Evolutionary conservation across 2,888 invertebrate species (phyloP).

Genomic region (Dermolepida albohirtum): DNA sequence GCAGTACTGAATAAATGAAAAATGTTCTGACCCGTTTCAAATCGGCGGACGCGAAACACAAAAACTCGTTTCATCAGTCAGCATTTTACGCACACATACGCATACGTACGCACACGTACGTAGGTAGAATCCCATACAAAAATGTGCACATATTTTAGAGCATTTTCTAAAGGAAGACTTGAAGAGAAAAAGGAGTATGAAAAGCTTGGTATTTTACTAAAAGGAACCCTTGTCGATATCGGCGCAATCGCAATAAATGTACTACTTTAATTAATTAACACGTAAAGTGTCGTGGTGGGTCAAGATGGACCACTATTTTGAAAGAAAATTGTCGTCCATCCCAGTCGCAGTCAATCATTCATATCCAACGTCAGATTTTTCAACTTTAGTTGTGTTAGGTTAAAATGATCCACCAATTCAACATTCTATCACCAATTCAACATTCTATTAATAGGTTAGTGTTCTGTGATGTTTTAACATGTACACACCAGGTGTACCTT

Average conservation of each 20-base stretch:
- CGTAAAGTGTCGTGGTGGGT: no score
- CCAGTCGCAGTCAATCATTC: no score
- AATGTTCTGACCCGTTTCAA: slow-evolving; percentile 30
- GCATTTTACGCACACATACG: slow-evolving; percentile 3
- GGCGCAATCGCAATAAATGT: neutral
- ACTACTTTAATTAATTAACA: slow-evolving; percentile 10
- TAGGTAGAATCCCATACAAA: neutral
- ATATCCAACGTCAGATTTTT: no score
- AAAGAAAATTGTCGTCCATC: no score
- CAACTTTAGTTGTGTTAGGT: no score
- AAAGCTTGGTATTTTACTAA: neutral
- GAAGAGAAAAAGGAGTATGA: neutral
- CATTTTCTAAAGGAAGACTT: slow-evolving; percentile 3
- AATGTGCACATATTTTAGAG: neutral
- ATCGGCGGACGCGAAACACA: slow-evolving; percentile 30
- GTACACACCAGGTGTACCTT: no score
- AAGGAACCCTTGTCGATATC: neutral
- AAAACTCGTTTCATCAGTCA: slow-evolving; percentile 31
- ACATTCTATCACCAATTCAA: no score
- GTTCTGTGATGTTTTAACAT: no score
- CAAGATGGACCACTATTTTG: no score
- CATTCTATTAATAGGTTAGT: no score
- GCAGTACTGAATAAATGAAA: slow-evolving; percentile 28
- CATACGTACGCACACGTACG: neutral
- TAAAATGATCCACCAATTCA: no score